Evolutionary conservation across 2,797 vertebrate genomes (phyloP).

Genomic region (Fratercula arctica): DNA sequence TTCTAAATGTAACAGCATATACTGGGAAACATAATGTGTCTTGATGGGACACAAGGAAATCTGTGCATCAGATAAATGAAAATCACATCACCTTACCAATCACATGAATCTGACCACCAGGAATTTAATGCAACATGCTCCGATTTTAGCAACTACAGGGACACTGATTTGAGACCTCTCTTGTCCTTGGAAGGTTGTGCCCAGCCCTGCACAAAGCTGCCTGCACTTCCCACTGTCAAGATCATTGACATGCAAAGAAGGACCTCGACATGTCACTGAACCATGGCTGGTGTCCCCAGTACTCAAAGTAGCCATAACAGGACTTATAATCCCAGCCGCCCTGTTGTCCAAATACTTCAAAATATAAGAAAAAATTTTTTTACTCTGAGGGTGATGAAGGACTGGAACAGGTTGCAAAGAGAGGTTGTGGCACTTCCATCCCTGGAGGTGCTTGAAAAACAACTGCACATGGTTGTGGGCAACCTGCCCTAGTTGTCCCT

Average conservation of each 20-base stretch:
- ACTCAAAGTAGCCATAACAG: neutral
- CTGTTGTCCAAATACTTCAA: neutral
- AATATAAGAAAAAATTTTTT: neutral
- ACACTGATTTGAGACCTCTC: neutral
- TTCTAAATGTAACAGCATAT: neutral
- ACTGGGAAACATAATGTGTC: neutral
- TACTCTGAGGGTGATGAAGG: neutral
- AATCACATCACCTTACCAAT: neutral
- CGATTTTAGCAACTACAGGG: neutral
- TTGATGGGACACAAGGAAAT: neutral
- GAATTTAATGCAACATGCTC: neutral
- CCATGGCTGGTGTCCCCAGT: neutral
- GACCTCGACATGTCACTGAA: neutral
- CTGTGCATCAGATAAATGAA: neutral
- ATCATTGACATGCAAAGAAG: neutral
- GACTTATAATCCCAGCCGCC: neutral
- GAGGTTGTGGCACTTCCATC: neutral
- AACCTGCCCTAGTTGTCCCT: neutral
- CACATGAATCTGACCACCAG: neutral
- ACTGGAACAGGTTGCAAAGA: neutral
- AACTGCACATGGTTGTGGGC: neutral
- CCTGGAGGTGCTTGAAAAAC: neutral
- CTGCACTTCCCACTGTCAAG: neutral
- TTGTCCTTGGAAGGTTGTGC: rapidly evolving
- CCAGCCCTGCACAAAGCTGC: neutral